Percentiles rank a stretch among this genome's conserved stretches.
phyloP scores from a whole-genome alignment of 2,113 vertebrate species.

The Antigone vipio region DNA sequence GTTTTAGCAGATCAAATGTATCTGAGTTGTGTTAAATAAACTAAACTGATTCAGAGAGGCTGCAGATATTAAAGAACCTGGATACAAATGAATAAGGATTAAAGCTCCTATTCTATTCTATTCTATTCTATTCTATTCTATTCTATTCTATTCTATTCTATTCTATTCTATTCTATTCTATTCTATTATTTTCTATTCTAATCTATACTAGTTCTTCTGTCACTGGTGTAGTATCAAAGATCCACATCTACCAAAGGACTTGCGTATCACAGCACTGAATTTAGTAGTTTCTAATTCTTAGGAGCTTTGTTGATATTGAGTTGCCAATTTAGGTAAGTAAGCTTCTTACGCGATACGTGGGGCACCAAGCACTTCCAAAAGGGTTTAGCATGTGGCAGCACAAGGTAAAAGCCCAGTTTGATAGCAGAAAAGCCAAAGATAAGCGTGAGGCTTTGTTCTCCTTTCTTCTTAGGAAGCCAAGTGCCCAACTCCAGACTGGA shows the following conservation, averaged over 20 bases:
- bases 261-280: background rate
- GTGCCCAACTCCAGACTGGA: background rate
- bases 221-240: background rate
- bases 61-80: background rate
- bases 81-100: background rate
- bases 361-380: background rate
- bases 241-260: background rate
- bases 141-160: background rate
- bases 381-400: background rate
- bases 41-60: background rate
- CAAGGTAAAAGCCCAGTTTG: background rate
- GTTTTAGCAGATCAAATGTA: slow-evolving; percentile 10
- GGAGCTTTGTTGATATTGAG: background rate
- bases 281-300: slow-evolving; percentile 8
- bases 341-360: background rate
- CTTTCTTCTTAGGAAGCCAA: background rate
- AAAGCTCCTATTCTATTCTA: background rate
- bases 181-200: background rate
- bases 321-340: background rate
- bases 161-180: background rate
- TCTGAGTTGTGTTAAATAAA: background rate
- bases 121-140: background rate
- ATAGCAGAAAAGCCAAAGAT: background rate
- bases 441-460: background rate
- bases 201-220: background rate